Percentiles rank a stretch among this genome's conserved stretches.
These are phyloP conservation scores for Acleris emargana DNA, from an alignment of 2,888 invertebrate species.

Conservation along the genomic window DNA sequence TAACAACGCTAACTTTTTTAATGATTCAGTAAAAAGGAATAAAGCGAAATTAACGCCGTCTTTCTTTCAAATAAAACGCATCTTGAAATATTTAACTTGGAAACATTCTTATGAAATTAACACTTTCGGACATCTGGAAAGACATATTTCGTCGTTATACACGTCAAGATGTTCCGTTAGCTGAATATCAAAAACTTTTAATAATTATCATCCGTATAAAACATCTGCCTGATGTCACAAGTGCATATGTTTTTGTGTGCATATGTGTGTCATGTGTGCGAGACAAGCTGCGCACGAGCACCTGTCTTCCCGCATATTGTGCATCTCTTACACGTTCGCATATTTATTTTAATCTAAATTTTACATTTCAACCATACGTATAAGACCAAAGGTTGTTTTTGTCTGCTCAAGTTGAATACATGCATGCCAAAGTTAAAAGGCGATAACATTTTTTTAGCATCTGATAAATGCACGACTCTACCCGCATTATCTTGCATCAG, in stretches of 20 bases:
- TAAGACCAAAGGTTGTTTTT: neutral
- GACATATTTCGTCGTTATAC: too few species aligned
- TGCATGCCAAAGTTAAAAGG: neutral
- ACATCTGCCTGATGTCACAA: slow-evolving; percentile 31
- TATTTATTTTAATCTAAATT: slow-evolving; percentile 4
- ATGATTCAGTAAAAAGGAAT: too few species aligned
- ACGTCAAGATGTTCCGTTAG: too few species aligned
- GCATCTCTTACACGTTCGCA: slow-evolving; percentile 2
- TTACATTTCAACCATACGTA: neutral
- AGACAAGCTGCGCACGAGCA: slow-evolving; percentile 39
- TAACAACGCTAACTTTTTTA: too few species aligned
- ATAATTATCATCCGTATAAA: slow-evolving; percentile 22
- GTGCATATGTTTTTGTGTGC: too few species aligned
- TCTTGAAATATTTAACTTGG: too few species aligned
- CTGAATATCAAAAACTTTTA: slow-evolving; percentile 2
- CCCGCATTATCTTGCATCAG: slow-evolving; percentile 33
- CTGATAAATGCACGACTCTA: slow-evolving; percentile 18
- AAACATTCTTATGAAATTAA: too few species aligned
- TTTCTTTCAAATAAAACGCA: too few species aligned
- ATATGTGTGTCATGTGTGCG: too few species aligned
- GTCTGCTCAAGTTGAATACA: too few species aligned
- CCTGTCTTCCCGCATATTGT: slow-evolving; percentile 57
- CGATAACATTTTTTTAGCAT: slow-evolving; percentile 9
- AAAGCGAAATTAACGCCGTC: too few species aligned
- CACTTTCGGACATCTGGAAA: too few species aligned